Evolutionary conservation across 2,113 vertebrate species (phyloP).

Genomic region (Corynorhinus townsendii): DNA sequence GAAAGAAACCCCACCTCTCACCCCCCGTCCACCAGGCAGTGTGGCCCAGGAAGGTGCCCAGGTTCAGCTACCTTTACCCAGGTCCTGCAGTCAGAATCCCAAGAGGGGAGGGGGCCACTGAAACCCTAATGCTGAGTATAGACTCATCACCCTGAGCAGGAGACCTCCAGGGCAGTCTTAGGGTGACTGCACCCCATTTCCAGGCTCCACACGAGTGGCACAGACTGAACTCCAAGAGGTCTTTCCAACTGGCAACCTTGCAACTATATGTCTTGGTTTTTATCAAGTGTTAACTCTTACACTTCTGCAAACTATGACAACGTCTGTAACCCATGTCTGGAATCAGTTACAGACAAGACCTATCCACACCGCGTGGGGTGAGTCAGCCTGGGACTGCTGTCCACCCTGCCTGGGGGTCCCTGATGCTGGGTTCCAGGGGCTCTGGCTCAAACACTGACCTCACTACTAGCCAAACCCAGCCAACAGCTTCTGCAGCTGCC

Average conservation of each 20-base stretch:
- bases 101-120: neutral
- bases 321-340: accelerated
- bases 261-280: neutral
- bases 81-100: neutral
- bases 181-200: neutral
- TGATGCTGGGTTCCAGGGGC: neutral
- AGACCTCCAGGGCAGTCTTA: too few relatives aligned
- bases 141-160: neutral
- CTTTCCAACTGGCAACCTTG: neutral
- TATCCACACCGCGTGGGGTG: accelerated
- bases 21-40: accelerated
- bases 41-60: neutral
- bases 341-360: neutral
- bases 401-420: neutral
- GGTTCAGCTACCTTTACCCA: neutral
- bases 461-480: accelerated
- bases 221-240: neutral
- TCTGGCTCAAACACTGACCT: neutral
- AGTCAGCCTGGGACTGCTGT: accelerated
- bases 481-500: accelerated
- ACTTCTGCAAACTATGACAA: neutral
- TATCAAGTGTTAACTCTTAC: neutral
- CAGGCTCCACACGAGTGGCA: accelerated
- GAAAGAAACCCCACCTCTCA: neutral
- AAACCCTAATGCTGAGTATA: accelerated